A percentile compares a stretch with the other conserved stretches of the same genome.
These are phyloP conservation scores for Pristionchus entomophagus DNA, from an alignment of 2,888 invertebrate species.

Conservation along the genomic window DNA sequence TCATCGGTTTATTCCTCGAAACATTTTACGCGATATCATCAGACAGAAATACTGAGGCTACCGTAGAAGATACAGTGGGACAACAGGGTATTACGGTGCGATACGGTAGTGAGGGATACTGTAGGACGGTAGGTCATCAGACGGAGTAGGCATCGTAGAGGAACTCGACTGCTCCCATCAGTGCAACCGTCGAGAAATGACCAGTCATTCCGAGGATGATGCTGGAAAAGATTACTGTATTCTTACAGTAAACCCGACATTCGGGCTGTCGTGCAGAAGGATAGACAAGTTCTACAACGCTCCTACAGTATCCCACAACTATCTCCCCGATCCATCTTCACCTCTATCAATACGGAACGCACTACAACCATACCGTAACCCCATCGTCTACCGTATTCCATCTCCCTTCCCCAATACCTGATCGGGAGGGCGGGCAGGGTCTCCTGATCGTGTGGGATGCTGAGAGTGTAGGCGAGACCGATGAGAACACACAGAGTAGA, in stretches of 20 bases:
- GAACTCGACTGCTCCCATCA: neutral
- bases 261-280: neutral
- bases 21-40: neutral
- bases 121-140: neutral
- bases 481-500: neutral
- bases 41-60: neutral
- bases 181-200: slow-evolving; percentile 4
- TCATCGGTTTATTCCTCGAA: neutral
- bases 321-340: neutral
- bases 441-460: neutral
- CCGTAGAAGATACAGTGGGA: neutral
- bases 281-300: neutral
- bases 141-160: neutral
- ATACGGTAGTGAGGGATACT: no score
- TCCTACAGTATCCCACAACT: neutral
- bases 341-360: no score
- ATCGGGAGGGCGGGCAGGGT: slow-evolving; percentile 44
- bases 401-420: neutral
- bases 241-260: neutral
- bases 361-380: neutral
- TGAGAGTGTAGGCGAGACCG: slow-evolving; percentile 38
- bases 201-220: slow-evolving; percentile 30
- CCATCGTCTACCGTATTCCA: no score
- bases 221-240: slow-evolving; percentile 11
- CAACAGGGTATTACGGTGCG: neutral